These are phyloP conservation scores for Lissocephala sabroskyi DNA, from an alignment of 2,888 invertebrate species.

Conservation along the genomic window DNA sequence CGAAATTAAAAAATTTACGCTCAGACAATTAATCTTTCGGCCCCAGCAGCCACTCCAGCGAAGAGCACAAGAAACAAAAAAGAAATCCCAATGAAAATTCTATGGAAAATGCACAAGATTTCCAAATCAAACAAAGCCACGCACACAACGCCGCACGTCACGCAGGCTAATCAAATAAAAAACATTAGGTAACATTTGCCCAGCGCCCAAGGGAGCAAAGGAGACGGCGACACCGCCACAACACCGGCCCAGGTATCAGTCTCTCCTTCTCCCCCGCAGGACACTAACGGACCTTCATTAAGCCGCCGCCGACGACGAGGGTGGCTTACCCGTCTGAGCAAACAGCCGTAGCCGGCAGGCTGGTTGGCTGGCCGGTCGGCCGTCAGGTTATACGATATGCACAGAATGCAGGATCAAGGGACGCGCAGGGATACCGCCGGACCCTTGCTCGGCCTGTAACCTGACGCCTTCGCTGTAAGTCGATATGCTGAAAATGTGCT, in stretches of 20 bases:
- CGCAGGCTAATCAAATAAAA: slow-evolving; percentile 62
- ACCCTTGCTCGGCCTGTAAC: slow-evolving; percentile 29
- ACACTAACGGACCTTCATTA: slow-evolving; percentile 55
- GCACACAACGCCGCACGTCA: slow-evolving; percentile 46
- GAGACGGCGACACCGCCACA: background rate
- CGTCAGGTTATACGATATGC: slow-evolving; percentile 43
- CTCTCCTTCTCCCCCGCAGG: slow-evolving; percentile 46
- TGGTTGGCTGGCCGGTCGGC: slow-evolving; percentile 1
- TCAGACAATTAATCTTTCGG: slow-evolving; percentile 57
- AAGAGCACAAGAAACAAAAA: slow-evolving; percentile 17
- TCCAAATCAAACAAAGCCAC: slow-evolving; percentile 13
- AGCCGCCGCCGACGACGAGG: slow-evolving; percentile 18
- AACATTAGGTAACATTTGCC: slow-evolving; percentile 64
- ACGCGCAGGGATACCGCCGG: background rate
- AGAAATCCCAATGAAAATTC: slow-evolving; percentile 28
- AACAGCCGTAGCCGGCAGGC: too few relatives aligned
- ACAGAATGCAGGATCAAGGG: slow-evolving; percentile 23
- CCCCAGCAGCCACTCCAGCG: slow-evolving; percentile 17
- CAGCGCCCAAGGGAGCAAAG: slow-evolving; percentile 8
- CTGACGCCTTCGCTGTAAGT: slow-evolving; percentile 53
- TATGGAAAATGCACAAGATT: slow-evolving; percentile 48
- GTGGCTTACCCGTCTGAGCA: too few relatives aligned
- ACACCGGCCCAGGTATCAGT: slow-evolving; percentile 47
- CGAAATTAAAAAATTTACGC: slow-evolving; percentile 66
- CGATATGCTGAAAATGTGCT: slow-evolving; percentile 61